phyloP scores from a whole-genome alignment of 2,888 invertebrate genomes.

The Drosophila formosana region DNA sequence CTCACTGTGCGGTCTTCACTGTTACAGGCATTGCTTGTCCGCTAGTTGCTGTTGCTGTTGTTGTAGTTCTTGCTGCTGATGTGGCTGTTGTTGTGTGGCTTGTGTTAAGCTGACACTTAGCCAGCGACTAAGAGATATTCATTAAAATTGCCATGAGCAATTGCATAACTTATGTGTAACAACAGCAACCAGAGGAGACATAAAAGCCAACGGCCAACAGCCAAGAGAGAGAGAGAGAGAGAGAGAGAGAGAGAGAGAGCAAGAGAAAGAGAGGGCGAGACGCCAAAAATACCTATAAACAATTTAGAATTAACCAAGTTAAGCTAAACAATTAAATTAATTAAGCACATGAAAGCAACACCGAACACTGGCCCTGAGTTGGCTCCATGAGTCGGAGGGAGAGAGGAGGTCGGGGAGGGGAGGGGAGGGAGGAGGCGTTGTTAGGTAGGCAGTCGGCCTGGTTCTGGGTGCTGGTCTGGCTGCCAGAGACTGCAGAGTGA shows the following conservation, averaged over 20 bases:
- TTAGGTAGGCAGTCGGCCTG: not conserved
- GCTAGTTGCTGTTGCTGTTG: slow-evolving; percentile 1
- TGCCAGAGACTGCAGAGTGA: slow-evolving; percentile 34
- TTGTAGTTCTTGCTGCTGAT: slow-evolving; percentile 6
- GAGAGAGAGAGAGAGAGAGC: slow-evolving; percentile 8
- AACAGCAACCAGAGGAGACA: slow-evolving; percentile 20
- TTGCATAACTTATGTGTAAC: slow-evolving; percentile 65
- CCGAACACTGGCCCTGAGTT: slow-evolving; percentile 14
- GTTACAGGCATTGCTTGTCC: slow-evolving; percentile 10
- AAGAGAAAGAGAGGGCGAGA: not conserved
- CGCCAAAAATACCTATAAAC: slow-evolving; percentile 13
- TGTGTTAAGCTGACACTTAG: slow-evolving; percentile 64
- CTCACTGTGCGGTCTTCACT: slow-evolving; percentile 40
- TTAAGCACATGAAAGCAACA: slow-evolving; percentile 46
- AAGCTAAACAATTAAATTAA: slow-evolving; percentile 68
- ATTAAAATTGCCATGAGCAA: slow-evolving; percentile 59
- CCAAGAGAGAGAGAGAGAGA: not conserved
- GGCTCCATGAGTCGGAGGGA: not conserved
- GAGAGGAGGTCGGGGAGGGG: too few species aligned
- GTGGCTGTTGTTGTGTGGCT: slow-evolving; percentile 24
- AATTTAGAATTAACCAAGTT: slow-evolving; percentile 35
- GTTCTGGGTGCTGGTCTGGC: slow-evolving; percentile 3
- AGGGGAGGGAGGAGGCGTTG: not conserved
- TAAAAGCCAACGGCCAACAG: slow-evolving; percentile 12
- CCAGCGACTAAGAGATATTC: slow-evolving; percentile 64